Evolutionary conservation across 1,140 invertebrate species (phyloP).

Genomic region (Probaryconus sp.): DNA sequence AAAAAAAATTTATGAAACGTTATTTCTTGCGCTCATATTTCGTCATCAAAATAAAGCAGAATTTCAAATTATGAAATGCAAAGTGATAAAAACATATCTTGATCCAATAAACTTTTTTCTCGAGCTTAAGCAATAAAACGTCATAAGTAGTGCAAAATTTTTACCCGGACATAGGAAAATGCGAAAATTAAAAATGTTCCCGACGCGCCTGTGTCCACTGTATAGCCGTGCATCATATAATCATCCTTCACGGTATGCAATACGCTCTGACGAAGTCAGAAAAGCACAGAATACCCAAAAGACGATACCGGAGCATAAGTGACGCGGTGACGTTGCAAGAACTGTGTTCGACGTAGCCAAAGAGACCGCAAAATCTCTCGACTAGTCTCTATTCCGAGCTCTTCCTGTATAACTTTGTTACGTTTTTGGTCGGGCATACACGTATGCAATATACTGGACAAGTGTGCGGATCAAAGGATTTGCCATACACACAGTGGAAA

Average conservation of each 20-base stretch:
- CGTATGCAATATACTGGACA: conserved; percentile 63
- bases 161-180: conserved; percentile 4
- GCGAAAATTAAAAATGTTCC: conserved; percentile 36
- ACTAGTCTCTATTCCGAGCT: conserved; percentile 64
- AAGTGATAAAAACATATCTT: too few relatives aligned
- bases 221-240: conserved; percentile 40
- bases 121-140: conserved; percentile 10
- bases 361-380: conserved; percentile 75
- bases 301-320: conserved; percentile 51
- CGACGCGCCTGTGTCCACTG: conserved; percentile 13
- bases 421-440: conserved; percentile 72
- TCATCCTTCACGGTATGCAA: conserved; percentile 38
- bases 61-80: too few relatives aligned
- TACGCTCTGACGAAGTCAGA: conserved; percentile 39
- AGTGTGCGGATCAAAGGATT: conserved; percentile 75
- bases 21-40: too few relatives aligned
- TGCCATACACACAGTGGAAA: conserved; percentile 34
- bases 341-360: conserved; percentile 65
- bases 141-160: background rate
- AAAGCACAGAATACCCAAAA: conserved; percentile 35
- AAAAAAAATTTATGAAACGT: too few relatives aligned
- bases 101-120: background rate
- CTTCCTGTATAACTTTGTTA: conserved; percentile 74
- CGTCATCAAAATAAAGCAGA: too few relatives aligned
- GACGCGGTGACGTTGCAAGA: conserved; percentile 59